Conservation (phyloP, 2,888 invertebrate species). For the Amiota mariae region DNA sequence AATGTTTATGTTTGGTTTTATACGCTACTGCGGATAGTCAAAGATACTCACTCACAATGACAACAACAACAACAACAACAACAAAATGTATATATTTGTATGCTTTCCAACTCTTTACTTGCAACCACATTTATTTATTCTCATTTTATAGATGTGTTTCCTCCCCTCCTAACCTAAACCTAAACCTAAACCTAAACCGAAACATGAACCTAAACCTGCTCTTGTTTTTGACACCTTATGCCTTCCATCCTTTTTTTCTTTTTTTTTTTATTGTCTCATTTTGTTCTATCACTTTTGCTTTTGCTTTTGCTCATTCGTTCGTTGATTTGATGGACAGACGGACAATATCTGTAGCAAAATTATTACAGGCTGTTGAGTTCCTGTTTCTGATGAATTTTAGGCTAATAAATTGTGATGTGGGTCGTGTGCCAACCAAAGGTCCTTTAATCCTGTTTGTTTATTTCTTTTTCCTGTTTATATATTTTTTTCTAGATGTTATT, state of each 20-base stretch:
- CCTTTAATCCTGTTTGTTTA: conserved; percentile 8
- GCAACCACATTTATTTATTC: background rate
- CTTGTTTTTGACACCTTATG: background rate
- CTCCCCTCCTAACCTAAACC: background rate
- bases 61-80: conserved; percentile 3
- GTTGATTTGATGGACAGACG: too few species aligned
- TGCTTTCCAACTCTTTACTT: background rate
- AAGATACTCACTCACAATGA: background rate
- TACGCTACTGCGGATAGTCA: conserved; percentile 12
- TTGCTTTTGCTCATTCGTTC: too few species aligned
- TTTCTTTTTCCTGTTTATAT: conserved; percentile 8
- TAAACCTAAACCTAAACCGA: background rate
- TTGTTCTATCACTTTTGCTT: conserved; percentile 27
- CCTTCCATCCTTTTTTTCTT: background rate
- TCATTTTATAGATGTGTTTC: background rate
- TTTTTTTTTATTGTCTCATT: conserved; percentile 53
- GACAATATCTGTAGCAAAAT: conserved; percentile 47
- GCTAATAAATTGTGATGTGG: conserved; percentile 62
- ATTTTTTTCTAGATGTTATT: conserved; percentile 7
- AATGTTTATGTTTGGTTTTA: conserved; percentile 12
- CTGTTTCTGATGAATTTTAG: conserved; percentile 58
- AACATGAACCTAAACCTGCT: background rate
- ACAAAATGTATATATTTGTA: too few species aligned
- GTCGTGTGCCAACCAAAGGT: conserved; percentile 36
- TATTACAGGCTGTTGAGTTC: conserved; percentile 65